These are phyloP conservation scores for Nasua narica DNA, from an alignment of 2,797 vertebrate genomes.

Conservation along the genomic window DNA sequence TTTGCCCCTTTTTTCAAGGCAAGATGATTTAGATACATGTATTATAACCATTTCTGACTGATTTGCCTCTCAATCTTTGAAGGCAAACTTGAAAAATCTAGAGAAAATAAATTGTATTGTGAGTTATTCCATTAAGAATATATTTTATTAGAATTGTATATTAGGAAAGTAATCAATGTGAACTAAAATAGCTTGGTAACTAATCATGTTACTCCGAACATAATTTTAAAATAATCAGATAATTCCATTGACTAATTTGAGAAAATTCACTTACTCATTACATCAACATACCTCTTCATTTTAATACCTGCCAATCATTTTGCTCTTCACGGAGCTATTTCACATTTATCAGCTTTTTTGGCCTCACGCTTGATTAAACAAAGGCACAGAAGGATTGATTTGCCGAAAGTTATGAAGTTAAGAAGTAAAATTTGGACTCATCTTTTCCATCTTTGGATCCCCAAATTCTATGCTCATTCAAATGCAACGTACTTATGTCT, in stretches of 20 bases:
- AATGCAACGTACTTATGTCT: not conserved
- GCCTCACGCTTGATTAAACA: not conserved
- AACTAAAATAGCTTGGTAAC: not conserved
- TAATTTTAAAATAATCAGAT: constrained; percentile 28
- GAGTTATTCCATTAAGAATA: not conserved
- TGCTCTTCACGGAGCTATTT: not conserved
- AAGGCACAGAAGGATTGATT: not conserved
- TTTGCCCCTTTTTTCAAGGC: not conserved
- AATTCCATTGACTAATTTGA: not conserved
- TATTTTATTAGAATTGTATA: not conserved
- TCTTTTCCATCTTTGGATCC: not conserved
- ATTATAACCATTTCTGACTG: not conserved
- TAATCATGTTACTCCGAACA: not conserved
- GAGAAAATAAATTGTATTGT: not conserved
- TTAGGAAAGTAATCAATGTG: not conserved
- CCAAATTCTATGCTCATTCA: not conserved
- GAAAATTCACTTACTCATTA: constrained; percentile 15
- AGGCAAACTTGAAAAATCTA: not conserved
- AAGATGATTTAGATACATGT: not conserved
- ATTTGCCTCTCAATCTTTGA: not conserved
- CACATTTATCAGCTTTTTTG: not conserved
- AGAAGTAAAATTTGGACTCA: not conserved
- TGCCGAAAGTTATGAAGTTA: not conserved
- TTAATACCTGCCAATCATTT: not conserved
- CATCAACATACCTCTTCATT: not conserved